Conservation (phyloP, 2,888 invertebrate species). For the Ennomos fuscantarius region DNA sequence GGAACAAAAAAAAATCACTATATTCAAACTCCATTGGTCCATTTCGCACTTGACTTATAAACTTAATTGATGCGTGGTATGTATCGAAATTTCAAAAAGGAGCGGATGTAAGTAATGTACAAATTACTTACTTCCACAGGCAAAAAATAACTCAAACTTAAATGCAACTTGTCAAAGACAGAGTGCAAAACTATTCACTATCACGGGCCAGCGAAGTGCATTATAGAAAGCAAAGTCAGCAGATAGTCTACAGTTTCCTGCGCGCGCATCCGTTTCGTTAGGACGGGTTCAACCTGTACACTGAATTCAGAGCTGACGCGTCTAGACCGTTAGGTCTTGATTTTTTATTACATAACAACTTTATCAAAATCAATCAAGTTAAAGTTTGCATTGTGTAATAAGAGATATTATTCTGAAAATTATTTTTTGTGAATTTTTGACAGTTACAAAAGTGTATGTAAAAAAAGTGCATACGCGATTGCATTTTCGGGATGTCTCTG, state of each 20-base stretch:
- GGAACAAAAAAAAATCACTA: no score
- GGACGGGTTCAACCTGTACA: conserved; percentile 20
- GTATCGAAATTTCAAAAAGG: no score
- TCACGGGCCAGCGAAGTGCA: conserved; percentile 11
- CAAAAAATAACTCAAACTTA: no score
- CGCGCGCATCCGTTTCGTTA: conserved; percentile 24
- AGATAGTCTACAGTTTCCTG: conserved; percentile 2
- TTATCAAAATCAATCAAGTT: neutral
- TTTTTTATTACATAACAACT: conserved; percentile 1
- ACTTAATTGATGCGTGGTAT: no score
- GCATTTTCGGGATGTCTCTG: conserved; percentile 20
- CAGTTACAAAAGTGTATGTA: conserved; percentile 11
- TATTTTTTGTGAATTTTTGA: no score
- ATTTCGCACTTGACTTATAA: no score
- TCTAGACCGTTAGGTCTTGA: conserved; percentile 15
- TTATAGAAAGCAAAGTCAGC: conserved; percentile 1
- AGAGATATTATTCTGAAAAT: no score
- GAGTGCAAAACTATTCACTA: conserved; percentile 4
- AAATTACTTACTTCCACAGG: no score
- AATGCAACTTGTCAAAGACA: no score
- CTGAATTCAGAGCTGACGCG: conserved; percentile 10
- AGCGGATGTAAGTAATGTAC: no score
- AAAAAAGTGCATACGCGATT: conserved; percentile 24
- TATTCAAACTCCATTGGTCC: no score
- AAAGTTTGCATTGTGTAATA: neutral